Evolutionary conservation across 2,797 vertebrate genomes (phyloP).

Genomic region (Erethizon dorsatum): DNA sequence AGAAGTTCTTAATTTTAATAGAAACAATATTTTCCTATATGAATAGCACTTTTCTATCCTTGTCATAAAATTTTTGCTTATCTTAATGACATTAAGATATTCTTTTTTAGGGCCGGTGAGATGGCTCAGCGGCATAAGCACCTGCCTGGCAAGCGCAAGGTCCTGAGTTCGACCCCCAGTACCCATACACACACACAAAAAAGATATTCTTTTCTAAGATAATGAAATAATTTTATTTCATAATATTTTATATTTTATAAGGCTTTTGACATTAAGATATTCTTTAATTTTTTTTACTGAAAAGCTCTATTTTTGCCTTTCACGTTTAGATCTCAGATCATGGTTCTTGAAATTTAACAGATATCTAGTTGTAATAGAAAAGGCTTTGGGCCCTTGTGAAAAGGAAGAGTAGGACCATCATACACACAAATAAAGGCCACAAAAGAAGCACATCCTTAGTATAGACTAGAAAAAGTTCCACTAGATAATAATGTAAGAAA

Average conservation of each 20-base stretch:
- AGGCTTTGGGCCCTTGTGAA: background rate
- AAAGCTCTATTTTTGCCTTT: conserved; percentile 23
- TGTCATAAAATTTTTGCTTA: conserved; percentile 30
- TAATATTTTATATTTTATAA: too few relatives aligned
- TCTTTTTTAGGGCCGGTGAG: too few relatives aligned
- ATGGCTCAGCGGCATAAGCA: too few relatives aligned
- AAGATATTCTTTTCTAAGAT: too few relatives aligned
- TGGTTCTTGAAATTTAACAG: background rate
- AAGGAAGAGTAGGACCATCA: conserved; percentile 11
- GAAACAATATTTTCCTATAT: conserved; percentile 13
- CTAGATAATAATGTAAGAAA: conserved; percentile 29
- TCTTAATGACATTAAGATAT: background rate
- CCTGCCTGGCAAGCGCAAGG: too few relatives aligned
- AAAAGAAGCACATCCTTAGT: background rate
- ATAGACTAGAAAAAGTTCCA: background rate
- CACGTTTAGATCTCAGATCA: background rate
- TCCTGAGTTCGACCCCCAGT: too few relatives aligned
- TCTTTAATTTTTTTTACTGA: background rate
- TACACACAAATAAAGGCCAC: background rate
- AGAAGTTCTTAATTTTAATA: conserved; percentile 47
- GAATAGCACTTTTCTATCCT: background rate
- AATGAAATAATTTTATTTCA: too few relatives aligned
- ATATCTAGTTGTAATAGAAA: background rate
- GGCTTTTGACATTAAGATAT: background rate
- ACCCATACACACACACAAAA: too few relatives aligned